Percentiles rank a stretch among this genome's conserved stretches.
Evolutionary conservation across 2,113 vertebrate species (phyloP).

Genomic region (Pithys albifrons): DNA sequence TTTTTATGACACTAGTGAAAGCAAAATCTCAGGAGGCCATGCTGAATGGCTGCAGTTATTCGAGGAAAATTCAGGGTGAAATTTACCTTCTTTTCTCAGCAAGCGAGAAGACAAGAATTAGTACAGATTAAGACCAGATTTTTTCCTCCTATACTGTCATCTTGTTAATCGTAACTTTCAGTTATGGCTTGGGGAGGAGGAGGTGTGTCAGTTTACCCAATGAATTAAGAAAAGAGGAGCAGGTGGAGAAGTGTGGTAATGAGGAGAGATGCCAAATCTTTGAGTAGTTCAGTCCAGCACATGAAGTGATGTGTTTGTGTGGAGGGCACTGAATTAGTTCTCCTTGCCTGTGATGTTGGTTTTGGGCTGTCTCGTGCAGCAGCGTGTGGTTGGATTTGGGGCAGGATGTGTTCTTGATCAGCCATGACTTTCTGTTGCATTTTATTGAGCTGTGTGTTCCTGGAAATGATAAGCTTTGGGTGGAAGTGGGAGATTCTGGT

Average conservation of each 20-base stretch:
- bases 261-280: background rate
- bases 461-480: background rate
- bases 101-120: background rate
- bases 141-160: background rate
- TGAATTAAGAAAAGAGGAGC: background rate
- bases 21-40: background rate
- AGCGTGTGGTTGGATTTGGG: background rate
- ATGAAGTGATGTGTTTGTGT: background rate
- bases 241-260: background rate
- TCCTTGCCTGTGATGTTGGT: background rate
- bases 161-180: background rate
- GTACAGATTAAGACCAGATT: background rate
- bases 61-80: background rate
- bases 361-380: background rate
- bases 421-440: background rate
- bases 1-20: background rate
- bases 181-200: background rate
- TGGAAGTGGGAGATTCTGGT: background rate
- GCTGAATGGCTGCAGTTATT: background rate
- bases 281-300: background rate
- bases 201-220: background rate
- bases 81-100: background rate
- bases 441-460: background rate
- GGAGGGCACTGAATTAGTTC: background rate
- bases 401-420: background rate